Base-by-base conservation (phyloP, 2,888 invertebrate genomes). In the Stratiomys singularior region DNA sequence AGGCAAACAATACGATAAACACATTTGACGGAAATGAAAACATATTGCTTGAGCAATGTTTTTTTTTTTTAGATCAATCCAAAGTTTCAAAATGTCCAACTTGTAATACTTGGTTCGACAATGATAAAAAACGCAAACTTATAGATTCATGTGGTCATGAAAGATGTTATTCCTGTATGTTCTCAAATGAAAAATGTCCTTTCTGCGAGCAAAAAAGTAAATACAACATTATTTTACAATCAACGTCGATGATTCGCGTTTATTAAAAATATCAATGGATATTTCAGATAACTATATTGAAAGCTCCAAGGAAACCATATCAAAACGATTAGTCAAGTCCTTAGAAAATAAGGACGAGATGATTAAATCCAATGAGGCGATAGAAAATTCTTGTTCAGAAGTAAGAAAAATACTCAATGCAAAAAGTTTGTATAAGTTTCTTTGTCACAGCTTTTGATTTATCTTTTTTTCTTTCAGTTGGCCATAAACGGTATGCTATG, bases 81-180 rank as follows among this genome's bases (percentile, higher is more conserved):
- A n/a, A n/a, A n/a, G n/a, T n/a, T 81, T 90, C 90, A 72, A 90
- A 90, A 80, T 95, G 95, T 88, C 95, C 95, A 81, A 94, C 94
- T 87, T 95, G 95, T 89, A 93, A 93, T 88, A 95, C 96, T 93
- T 96, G 96, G 83, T 97, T 96, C 89, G 97, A 97, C 89, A 96
- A 96, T 89, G 97, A 97, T 88, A 97, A 97, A 89, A 96, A 97
- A 89, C 92, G 97, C 88, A 94, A 95, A 87, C 90, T 98, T 85
- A 96, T 97, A 86, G 97, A 98, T 89, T 93, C 95, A 80, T 98
- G 97, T 88, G 97, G 97, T 82, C 97, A 98, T 90, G 97, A 97
- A 87, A 90, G 96, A 80, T 97, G 97, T 88, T 97, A 97, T 90
- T 93, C 96, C 82, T 97, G 97, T 88, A 94, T 97, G 92, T 96